Conservation (phyloP, 2,888 invertebrate species). For the Acleris holmiana region DNA sequence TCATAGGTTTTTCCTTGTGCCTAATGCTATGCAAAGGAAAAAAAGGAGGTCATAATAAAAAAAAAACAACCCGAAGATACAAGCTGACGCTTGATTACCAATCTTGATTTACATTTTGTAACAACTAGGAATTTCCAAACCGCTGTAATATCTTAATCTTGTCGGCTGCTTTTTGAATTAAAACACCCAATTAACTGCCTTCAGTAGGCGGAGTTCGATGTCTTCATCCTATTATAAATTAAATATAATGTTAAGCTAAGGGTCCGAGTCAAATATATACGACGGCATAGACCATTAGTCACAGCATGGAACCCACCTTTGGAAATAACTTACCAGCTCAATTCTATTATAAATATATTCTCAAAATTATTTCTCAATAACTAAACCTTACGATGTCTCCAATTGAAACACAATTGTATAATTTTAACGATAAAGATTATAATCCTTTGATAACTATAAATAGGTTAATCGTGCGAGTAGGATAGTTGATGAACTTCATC, state of each 20-base stretch:
- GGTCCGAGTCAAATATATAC: conserved; percentile 49
- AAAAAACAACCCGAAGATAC: too few species aligned
- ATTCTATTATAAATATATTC: conserved; percentile 71
- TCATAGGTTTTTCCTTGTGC: too few species aligned
- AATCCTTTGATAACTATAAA: neutral
- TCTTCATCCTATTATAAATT: conserved; percentile 77
- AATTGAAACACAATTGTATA: neutral
- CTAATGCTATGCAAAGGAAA: too few species aligned
- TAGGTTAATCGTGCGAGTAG: conserved; percentile 2
- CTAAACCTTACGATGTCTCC: conserved; percentile 32
- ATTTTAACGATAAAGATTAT: neutral
- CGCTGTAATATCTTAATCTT: conserved; percentile 46
- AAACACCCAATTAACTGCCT: conserved; percentile 65
- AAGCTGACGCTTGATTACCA: neutral
- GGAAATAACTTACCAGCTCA: conserved; percentile 47
- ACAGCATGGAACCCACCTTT: conserved; percentile 66
- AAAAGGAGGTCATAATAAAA: too few species aligned
- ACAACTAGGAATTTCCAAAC: conserved; percentile 12
- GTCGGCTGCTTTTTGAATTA: conserved; percentile 54
- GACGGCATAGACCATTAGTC: conserved; percentile 68
- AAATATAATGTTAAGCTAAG: conserved; percentile 70
- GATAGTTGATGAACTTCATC: conserved; percentile 26
- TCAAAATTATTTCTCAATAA: conserved; percentile 63
- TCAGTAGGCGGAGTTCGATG: conserved; percentile 68
- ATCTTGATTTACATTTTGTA: neutral